Conservation (phyloP, 2,888 invertebrate species). For the Portevinia maculata region DNA sequence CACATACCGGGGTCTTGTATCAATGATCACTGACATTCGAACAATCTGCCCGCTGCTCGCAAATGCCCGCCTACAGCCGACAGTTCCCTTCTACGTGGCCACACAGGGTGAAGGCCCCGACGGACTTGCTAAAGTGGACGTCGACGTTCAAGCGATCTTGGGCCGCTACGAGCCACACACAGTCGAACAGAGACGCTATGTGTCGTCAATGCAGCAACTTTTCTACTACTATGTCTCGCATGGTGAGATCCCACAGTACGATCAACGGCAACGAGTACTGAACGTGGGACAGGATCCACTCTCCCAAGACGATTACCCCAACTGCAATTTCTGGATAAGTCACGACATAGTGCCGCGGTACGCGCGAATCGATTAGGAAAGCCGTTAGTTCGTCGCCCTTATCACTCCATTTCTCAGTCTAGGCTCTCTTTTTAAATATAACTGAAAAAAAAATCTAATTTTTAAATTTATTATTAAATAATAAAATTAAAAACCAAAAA, state of each 20-base stretch:
- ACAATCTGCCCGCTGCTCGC: constrained; percentile 90
- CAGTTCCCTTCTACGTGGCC: constrained; percentile 89
- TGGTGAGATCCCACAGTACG: constrained; percentile 87
- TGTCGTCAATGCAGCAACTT: constrained; percentile 90
- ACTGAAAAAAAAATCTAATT: constrained; percentile 47
- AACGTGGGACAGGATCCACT: constrained; percentile 89
- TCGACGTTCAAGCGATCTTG: constrained; percentile 91
- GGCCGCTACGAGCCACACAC: constrained; percentile 89
- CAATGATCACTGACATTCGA: constrained; percentile 90
- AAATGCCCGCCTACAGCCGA: constrained; percentile 86
- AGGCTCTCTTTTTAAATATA: constrained; percentile 56
- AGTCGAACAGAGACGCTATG: constrained; percentile 89
- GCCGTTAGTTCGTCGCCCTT: constrained; percentile 13
- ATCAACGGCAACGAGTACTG: constrained; percentile 85
- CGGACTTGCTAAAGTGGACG: constrained; percentile 85
- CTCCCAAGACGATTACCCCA: constrained; percentile 86
- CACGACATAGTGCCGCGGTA: constrained; percentile 90
- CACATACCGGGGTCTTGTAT: constrained; percentile 87
- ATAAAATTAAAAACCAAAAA: constrained; percentile 51
- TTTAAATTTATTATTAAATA: constrained; percentile 70
- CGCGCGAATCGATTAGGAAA: constrained; percentile 88
- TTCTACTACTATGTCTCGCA: constrained; percentile 93
- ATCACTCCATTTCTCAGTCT: constrained; percentile 35
- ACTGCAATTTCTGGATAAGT: constrained; percentile 90
- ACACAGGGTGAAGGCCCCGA: constrained; percentile 84